These are phyloP conservation scores for Epiblema foenella DNA, from an alignment of 2,888 invertebrate genomes.

Conservation along the genomic window DNA sequence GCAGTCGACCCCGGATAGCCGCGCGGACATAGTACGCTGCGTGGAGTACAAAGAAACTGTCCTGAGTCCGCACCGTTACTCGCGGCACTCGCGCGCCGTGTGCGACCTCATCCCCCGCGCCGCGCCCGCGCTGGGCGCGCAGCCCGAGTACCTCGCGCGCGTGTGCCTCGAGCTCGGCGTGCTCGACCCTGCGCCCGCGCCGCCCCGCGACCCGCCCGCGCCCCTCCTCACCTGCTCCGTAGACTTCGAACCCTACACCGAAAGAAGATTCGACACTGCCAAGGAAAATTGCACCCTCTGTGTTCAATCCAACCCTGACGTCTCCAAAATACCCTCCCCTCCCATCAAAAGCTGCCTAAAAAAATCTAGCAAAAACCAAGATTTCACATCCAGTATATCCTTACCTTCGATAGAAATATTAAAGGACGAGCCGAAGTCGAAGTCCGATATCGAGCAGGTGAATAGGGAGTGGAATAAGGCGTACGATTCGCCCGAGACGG, in stretches of 20 bases:
- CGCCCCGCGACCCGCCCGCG: slow-evolving; percentile 53
- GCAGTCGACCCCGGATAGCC: slow-evolving; percentile 70
- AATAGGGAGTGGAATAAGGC: slow-evolving; percentile 73
- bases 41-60: slow-evolving; percentile 73
- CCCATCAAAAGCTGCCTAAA: slow-evolving; percentile 80
- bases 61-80: slow-evolving; percentile 62
- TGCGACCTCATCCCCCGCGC: slow-evolving; percentile 76
- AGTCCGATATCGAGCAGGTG: slow-evolving; percentile 71
- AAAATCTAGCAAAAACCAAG: slow-evolving; percentile 62
- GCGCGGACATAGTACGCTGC: slow-evolving; percentile 80
- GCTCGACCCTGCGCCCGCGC: slow-evolving; percentile 58
- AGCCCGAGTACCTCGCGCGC: slow-evolving; percentile 71
- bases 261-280: slow-evolving; percentile 64
- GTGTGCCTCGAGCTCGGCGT: slow-evolving; percentile 85
- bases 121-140: slow-evolving; percentile 48
- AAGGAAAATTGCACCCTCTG: slow-evolving; percentile 75
- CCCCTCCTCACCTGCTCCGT: slow-evolving; percentile 68
- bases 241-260: slow-evolving; percentile 69
- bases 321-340: slow-evolving; percentile 70
- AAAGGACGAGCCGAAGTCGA: slow-evolving; percentile 60
- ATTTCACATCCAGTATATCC: slow-evolving; percentile 67
- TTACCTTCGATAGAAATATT: slow-evolving; percentile 69
- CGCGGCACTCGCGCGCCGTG: slow-evolving; percentile 61
- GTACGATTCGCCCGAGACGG: slow-evolving; percentile 73
- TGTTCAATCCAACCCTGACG: slow-evolving; percentile 73